Evolutionary conservation across 2,888 invertebrate species (phyloP).

Genomic region (Graphium colonna): DNA sequence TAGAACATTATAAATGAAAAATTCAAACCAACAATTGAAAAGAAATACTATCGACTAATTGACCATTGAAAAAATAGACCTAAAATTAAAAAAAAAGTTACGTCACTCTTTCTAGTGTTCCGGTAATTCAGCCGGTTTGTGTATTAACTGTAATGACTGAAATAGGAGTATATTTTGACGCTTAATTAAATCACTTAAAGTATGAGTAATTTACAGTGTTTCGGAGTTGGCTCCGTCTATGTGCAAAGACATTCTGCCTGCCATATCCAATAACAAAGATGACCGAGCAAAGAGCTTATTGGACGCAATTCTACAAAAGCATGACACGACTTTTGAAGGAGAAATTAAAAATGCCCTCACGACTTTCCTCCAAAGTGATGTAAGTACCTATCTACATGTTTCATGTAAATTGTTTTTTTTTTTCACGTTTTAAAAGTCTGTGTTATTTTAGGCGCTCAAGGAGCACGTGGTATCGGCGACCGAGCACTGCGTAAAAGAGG

Average conservation of each 20-base stretch:
- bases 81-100: no score
- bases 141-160: no score
- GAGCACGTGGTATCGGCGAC: constrained; percentile 51
- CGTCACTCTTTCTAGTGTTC: no score
- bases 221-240: constrained; percentile 4
- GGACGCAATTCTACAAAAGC: constrained; percentile 46
- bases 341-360: constrained; percentile 45
- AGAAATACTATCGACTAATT: no score
- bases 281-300: constrained; percentile 45
- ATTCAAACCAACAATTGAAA: no score
- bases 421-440: background rate
- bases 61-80: no score
- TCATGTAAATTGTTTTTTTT: no score
- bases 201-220: background rate
- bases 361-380: constrained; percentile 56
- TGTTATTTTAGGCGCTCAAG: constrained; percentile 46
- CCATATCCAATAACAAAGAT: constrained; percentile 20
- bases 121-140: no score
- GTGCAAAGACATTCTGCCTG: background rate
- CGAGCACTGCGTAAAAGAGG: constrained; percentile 43
- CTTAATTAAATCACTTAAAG: no score
- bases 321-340: constrained; percentile 38
- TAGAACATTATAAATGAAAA: no score
- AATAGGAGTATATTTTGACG: no score
- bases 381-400: constrained; percentile 29